Evolutionary conservation across 35 echinoderm and acorn worm genomes (phyloP).

Genomic region (Acanthaster planci): DNA sequence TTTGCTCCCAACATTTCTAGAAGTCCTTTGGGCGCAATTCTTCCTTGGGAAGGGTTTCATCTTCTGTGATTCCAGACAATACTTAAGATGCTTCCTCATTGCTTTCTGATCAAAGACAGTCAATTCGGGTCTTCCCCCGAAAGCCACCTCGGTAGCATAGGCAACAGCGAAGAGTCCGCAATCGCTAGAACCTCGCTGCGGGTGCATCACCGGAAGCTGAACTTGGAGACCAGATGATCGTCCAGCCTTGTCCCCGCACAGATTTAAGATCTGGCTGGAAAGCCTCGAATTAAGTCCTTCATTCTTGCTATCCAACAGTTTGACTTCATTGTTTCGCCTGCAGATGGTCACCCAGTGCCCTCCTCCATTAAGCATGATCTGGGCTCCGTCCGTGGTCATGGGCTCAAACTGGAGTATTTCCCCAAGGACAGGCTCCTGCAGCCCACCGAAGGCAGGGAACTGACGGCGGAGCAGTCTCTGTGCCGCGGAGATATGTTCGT

Average conservation of each 20-base stretch:
- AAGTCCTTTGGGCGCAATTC: no score
- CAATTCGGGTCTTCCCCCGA: background rate
- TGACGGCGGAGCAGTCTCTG: conserved; percentile 5
- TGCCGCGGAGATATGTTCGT: background rate
- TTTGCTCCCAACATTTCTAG: no score
- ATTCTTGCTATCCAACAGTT: conserved; percentile 15
- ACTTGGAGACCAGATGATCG: background rate
- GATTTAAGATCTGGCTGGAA: background rate
- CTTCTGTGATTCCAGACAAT: no score
- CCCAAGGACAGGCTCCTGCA: background rate
- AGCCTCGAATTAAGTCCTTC: background rate
- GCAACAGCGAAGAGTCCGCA: conserved; percentile 7
- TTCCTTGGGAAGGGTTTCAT: no score
- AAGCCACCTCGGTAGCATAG: conserved; percentile 4
- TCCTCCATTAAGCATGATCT: background rate
- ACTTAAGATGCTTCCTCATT: conserved; percentile 3
- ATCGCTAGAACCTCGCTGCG: conserved; percentile 2
- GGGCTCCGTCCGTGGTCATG: background rate
- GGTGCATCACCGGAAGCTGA: conserved; percentile 1
- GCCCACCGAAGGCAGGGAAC: background rate
- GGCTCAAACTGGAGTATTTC: conserved; percentile 4
- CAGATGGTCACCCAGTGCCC: conserved; percentile 5
- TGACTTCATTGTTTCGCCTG: background rate
- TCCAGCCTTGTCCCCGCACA: background rate
- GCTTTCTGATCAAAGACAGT: conserved; percentile 1